Conservation (phyloP, 2,113 vertebrate genomes). For the Malurus elegans region DNA sequence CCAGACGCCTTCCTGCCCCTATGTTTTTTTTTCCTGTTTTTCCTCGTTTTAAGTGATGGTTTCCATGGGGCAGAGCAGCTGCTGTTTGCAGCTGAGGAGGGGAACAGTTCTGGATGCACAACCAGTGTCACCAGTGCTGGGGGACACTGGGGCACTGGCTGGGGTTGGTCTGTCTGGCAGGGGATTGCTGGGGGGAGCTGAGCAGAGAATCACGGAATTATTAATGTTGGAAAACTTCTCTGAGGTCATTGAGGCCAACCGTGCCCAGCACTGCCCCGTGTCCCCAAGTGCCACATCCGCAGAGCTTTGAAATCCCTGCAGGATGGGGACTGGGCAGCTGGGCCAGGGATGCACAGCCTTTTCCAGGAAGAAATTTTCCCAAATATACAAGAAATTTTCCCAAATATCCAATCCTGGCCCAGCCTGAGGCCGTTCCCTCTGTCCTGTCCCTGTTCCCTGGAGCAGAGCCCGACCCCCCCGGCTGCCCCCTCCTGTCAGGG, state of each 20-base stretch:
- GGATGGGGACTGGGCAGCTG: not conserved
- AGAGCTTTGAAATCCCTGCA: accelerated
- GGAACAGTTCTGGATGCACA: not conserved
- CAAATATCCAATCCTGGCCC: too few relatives aligned
- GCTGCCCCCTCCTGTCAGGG: too few relatives aligned
- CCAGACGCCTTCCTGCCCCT: not conserved
- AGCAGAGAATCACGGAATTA: not conserved
- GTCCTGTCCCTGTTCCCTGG: too few relatives aligned
- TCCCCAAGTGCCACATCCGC: not conserved
- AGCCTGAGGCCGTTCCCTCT: accelerated
- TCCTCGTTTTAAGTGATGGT: not conserved
- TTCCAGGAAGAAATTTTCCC: not conserved
- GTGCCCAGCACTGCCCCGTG: not conserved
- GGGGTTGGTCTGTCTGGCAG: not conserved
- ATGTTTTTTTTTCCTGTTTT: accelerated
- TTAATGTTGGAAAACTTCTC: not conserved
- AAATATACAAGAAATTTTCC: not conserved
- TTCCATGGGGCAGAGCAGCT: not conserved
- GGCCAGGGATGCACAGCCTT: not conserved
- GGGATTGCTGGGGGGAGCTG: not conserved
- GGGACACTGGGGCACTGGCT: not conserved
- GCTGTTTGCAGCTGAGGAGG: not conserved
- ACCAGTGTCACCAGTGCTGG: accelerated
- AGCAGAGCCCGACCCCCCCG: too few relatives aligned
- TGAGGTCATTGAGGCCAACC: accelerated